phyloP scores from a whole-genome alignment of 2,888 invertebrate species.

The Caenorhabditis macrosperma region DNA sequence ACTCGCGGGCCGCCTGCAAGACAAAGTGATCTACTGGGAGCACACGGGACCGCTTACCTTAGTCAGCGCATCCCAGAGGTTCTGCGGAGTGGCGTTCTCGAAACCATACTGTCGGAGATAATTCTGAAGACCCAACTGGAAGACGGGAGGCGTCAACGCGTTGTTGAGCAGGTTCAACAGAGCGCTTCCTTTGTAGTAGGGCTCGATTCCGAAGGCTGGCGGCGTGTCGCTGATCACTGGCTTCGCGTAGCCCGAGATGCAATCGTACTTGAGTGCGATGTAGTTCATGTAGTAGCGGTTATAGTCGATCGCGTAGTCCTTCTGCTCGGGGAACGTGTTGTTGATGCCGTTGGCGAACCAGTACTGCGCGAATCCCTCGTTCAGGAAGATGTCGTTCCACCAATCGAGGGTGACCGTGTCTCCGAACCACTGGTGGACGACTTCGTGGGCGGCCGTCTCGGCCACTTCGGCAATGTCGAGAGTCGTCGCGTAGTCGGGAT shows the following conservation, averaged over 20 bases:
- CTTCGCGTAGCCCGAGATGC: conserved; percentile 33
- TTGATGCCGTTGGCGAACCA: conserved; percentile 62
- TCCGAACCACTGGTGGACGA: conserved; percentile 73
- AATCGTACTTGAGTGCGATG: conserved; percentile 51
- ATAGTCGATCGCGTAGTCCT: conserved; percentile 56
- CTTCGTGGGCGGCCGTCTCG: conserved; percentile 66
- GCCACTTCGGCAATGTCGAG: conserved; percentile 41
- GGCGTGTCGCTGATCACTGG: conserved; percentile 54
- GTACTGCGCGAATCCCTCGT: conserved; percentile 72
- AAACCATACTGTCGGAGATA: conserved; percentile 35
- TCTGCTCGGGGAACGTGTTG: conserved; percentile 58
- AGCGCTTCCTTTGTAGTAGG: conserved; percentile 61
- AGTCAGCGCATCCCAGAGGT: conserved; percentile 40
- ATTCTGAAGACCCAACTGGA: conserved; percentile 23
- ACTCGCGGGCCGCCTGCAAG: background rate
- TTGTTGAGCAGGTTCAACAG: conserved; percentile 55
- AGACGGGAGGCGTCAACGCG: conserved; percentile 18
- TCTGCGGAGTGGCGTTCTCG: conserved; percentile 35
- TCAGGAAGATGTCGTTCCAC: conserved; percentile 72
- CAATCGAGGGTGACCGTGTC: conserved; percentile 69
- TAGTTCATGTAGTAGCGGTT: conserved; percentile 53
- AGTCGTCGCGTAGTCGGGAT: conserved; percentile 60
- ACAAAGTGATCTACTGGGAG: too few species aligned
- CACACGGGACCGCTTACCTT: too few species aligned
- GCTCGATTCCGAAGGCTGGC: conserved; percentile 51